These are phyloP conservation scores for Corythoichthys haematopterus DNA, from an alignment of 2,113 vertebrate genomes.

Conservation along the genomic window DNA sequence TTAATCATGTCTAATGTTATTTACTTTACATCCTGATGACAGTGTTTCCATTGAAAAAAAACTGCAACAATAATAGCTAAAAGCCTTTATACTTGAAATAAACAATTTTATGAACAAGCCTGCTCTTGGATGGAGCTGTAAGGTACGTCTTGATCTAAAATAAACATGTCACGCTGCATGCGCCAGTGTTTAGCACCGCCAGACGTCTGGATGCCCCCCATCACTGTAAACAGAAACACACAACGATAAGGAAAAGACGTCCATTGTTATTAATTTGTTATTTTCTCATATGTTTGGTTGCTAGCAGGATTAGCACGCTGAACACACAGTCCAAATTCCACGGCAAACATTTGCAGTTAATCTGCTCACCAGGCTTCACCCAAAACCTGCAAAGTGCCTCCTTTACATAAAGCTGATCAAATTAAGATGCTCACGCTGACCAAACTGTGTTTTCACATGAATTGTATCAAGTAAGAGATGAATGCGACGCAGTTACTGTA, in stretches of 20 bases:
- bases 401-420: constrained; percentile 76
- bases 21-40: not conserved
- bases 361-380: constrained; percentile 38
- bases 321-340: constrained; percentile 73
- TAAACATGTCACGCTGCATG: constrained; percentile 41
- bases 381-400: constrained; percentile 38
- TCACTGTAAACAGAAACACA: constrained; percentile 48
- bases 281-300: constrained; percentile 57
- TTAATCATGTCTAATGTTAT: not conserved
- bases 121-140: constrained; percentile 27
- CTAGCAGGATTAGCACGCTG: constrained; percentile 68
- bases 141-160: constrained; percentile 31
- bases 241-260: constrained; percentile 58
- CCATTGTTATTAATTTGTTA: constrained; percentile 70
- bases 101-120: constrained; percentile 12
- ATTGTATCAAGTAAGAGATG: constrained; percentile 18
- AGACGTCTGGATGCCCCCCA: constrained; percentile 21
- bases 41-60: not conserved
- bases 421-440: constrained; percentile 70
- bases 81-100: not conserved
- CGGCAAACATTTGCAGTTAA: constrained; percentile 76
- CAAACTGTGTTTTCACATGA: constrained; percentile 54
- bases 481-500: constrained; percentile 41
- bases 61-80: not conserved
- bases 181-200: constrained; percentile 35